Percentiles rank a stretch among this genome's conserved stretches.
Evolutionary conservation across 2,888 invertebrate species (phyloP).

Genomic region (Dermolepida albohirtum): DNA sequence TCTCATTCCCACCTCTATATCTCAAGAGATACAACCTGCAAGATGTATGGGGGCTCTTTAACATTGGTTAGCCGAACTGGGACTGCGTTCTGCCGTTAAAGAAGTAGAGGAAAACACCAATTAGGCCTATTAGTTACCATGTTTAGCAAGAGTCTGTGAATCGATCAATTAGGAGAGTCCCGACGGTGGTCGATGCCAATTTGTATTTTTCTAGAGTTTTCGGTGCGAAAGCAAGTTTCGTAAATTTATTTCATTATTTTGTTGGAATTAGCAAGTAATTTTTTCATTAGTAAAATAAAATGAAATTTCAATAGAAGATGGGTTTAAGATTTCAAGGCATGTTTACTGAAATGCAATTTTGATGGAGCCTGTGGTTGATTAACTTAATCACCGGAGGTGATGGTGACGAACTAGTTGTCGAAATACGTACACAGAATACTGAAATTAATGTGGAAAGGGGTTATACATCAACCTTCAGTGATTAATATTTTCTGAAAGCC

Average conservation of each 20-base stretch:
- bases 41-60: slow-evolving; percentile 64
- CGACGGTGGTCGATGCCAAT: slow-evolving; percentile 20
- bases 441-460: too few relatives aligned
- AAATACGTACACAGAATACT: too few relatives aligned
- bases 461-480: too few relatives aligned
- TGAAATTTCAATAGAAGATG: too few relatives aligned
- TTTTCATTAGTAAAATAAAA: too few relatives aligned
- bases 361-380: too few relatives aligned
- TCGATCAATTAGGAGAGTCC: slow-evolving; percentile 50
- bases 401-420: too few relatives aligned
- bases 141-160: slow-evolving; percentile 49
- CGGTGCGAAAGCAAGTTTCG: slow-evolving; percentile 17
- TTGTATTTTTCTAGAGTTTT: slow-evolving; percentile 22
- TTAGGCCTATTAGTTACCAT: slow-evolving; percentile 58
- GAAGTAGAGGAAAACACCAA: slow-evolving; percentile 57
- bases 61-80: slow-evolving; percentile 61
- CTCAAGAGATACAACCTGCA: slow-evolving; percentile 60
- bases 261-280: too few relatives aligned
- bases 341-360: too few relatives aligned
- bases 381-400: too few relatives aligned
- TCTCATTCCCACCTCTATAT: slow-evolving; percentile 62
- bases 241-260: slow-evolving; percentile 18
- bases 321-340: too few relatives aligned
- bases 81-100: slow-evolving; percentile 50
- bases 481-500: too few relatives aligned